A percentile compares a stretch with the other conserved stretches of the same genome.
Evolutionary conservation across 2,888 invertebrate genomes (phyloP).

Genomic region (Chrysina gloriosa): DNA sequence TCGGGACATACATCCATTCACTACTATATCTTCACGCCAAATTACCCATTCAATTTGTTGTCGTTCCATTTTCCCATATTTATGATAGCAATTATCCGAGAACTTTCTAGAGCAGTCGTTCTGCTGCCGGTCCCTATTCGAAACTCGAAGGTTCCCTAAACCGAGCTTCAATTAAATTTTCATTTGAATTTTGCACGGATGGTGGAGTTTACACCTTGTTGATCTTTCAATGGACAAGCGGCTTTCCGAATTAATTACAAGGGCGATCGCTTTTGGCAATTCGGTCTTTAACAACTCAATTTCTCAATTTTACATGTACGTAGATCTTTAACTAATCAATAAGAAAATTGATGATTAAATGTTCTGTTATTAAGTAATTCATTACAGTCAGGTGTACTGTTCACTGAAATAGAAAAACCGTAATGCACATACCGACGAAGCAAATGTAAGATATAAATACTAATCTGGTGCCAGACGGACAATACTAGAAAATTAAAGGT

Average conservation of each 20-base stretch:
- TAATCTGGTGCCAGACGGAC: not conserved
- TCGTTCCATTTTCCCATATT: slow-evolving; percentile 34
- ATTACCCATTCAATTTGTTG: slow-evolving; percentile 37
- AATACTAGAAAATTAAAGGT: slow-evolving; percentile 3
- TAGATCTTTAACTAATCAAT: not conserved
- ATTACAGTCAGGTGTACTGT: not conserved
- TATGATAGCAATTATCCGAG: slow-evolving; percentile 32
- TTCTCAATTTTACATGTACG: not conserved
- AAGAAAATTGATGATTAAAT: not conserved
- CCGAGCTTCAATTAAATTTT: slow-evolving; percentile 37
- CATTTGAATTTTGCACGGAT: slow-evolving; percentile 39
- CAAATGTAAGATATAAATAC: not conserved
- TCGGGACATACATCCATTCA: slow-evolving; percentile 3
- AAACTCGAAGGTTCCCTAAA: slow-evolving; percentile 12
- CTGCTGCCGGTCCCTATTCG: not conserved
- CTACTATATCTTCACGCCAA: slow-evolving; percentile 17
- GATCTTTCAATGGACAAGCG: slow-evolving; percentile 32
- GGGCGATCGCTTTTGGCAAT: not conserved
- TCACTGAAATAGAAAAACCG: not conserved
- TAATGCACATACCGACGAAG: not conserved
- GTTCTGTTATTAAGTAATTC: not conserved
- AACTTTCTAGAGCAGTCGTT: slow-evolving; percentile 19
- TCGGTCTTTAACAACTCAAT: not conserved
- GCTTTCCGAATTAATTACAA: slow-evolving; percentile 17
- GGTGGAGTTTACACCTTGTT: slow-evolving; percentile 34